Percentiles rank a stretch among this genome's conserved stretches.
These are phyloP conservation scores for Coregonus clupeaformis DNA, from an alignment of 2,113 vertebrate species.

Conservation along the genomic window DNA sequence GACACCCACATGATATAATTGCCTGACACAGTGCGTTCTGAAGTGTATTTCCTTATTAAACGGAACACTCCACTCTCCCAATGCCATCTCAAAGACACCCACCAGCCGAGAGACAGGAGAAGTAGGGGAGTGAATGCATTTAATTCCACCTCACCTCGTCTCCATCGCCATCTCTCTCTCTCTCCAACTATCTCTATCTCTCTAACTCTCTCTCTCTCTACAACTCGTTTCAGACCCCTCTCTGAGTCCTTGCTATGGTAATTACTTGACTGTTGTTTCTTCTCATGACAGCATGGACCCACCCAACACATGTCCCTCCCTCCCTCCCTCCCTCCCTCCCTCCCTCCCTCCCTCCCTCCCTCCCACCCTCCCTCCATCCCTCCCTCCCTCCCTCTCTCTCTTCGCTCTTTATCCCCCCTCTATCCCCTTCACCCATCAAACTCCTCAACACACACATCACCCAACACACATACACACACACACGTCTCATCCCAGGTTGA, in stretches of 20 bases:
- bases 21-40: too few relatives aligned
- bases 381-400: conserved; percentile 27
- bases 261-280: conserved; percentile 45
- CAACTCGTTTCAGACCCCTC: not conserved
- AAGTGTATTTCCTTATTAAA: too few relatives aligned
- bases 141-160: conserved; percentile 15
- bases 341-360: conserved; percentile 10
- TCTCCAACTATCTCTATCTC: too few relatives aligned
- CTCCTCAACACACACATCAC: too few relatives aligned
- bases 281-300: conserved; percentile 24
- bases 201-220: too few relatives aligned
- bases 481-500: conserved; percentile 54
- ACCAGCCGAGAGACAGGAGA: conserved; percentile 17
- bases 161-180: conserved; percentile 12
- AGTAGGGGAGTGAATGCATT: not conserved
- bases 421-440: not conserved
- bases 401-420: conserved; percentile 40
- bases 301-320: conserved; percentile 46
- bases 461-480: too few relatives aligned
- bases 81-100: conserved; percentile 20
- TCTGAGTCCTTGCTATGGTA: conserved; percentile 44
- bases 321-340: conserved; percentile 37
- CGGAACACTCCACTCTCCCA: not conserved
- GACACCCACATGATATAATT: too few relatives aligned
- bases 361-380: conserved; percentile 30